Percentiles rank a stretch among this genome's conserved stretches.
phyloP scores from a whole-genome alignment of 1,140 invertebrate genomes.

The Epicauta chinensis region DNA sequence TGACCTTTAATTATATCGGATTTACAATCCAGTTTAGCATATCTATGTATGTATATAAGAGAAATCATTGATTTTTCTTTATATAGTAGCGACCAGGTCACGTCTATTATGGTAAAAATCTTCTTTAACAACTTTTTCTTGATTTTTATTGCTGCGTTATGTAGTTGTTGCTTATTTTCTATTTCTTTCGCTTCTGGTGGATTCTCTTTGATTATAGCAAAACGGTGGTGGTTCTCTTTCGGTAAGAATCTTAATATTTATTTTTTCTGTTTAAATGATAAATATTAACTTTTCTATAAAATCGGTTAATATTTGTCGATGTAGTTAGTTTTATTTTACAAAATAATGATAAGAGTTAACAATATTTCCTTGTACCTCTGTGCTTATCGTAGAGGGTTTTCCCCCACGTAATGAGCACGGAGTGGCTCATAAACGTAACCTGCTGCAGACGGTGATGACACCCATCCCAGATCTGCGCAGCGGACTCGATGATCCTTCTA shows the following conservation, averaged over 20 bases:
- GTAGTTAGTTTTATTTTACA: background rate
- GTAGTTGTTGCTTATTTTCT: constrained; percentile 10
- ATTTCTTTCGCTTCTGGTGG: constrained; percentile 27
- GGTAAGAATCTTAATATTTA: constrained; percentile 21
- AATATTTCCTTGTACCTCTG: constrained; percentile 12
- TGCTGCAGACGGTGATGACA: constrained; percentile 65
- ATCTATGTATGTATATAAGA: constrained; percentile 12
- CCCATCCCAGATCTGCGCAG: constrained; percentile 81
- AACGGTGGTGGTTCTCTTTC: constrained; percentile 33
- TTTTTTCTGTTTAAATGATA: background rate
- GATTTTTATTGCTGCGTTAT: constrained; percentile 1
- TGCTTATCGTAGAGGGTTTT: constrained; percentile 39
- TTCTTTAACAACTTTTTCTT: background rate
- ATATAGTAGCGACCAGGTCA: too few relatives aligned
- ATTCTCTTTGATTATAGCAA: constrained; percentile 2
- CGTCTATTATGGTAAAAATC: background rate
- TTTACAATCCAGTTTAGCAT: constrained; percentile 16
- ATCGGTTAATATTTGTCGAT: background rate
- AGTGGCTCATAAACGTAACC: constrained; percentile 73
- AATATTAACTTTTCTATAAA: background rate
- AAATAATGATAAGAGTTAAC: constrained; percentile 5
- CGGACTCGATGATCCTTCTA: constrained; percentile 58
- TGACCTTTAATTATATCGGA: constrained; percentile 10
- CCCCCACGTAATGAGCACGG: constrained; percentile 72
- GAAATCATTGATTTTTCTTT: constrained; percentile 10